Conservation (phyloP, 1,140 invertebrate species). For the Heterodera carotae region DNA sequence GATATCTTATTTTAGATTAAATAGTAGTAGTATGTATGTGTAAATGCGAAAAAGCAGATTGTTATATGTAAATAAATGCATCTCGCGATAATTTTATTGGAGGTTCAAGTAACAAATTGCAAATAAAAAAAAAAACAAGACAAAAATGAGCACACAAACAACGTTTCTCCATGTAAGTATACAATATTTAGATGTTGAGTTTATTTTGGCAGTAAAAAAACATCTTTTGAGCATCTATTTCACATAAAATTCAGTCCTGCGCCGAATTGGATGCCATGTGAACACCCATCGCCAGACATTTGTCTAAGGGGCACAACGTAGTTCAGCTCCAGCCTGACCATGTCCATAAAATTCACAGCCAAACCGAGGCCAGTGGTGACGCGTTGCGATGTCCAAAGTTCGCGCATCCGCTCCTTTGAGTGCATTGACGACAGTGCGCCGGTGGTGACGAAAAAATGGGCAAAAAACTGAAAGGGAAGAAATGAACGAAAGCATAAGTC, state of each 20-base stretch:
- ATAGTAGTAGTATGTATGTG: no score
- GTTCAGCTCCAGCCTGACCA: constrained; percentile 60
- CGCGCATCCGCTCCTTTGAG: constrained; percentile 41
- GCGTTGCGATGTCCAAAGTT: constrained; percentile 51
- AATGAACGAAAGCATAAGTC: no score
- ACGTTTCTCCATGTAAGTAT: no score
- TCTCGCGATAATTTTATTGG: no score
- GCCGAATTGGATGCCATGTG: constrained; percentile 56
- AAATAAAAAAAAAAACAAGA: constrained; percentile 14
- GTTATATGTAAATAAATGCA: no score
- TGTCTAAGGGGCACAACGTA: constrained; percentile 60
- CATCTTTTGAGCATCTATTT: constrained; percentile 7
- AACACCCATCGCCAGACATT: constrained; percentile 47
- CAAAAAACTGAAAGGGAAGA: constrained; percentile 48
- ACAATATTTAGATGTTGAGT: no score
- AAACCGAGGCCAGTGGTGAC: constrained; percentile 56
- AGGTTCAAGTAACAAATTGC: neutral
- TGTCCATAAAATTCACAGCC: constrained; percentile 52
- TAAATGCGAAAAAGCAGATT: no score
- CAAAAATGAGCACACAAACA: no score
- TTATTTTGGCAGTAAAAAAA: constrained; percentile 15
- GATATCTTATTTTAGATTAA: no score
- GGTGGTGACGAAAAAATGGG: constrained; percentile 56
- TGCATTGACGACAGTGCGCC: constrained; percentile 52
- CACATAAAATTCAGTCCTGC: constrained; percentile 60